Evolutionary conservation across 2,797 vertebrate genomes (phyloP), one percentile per base, ranked within the genome.

Genomic region (Sorex maritimensis): DNA sequence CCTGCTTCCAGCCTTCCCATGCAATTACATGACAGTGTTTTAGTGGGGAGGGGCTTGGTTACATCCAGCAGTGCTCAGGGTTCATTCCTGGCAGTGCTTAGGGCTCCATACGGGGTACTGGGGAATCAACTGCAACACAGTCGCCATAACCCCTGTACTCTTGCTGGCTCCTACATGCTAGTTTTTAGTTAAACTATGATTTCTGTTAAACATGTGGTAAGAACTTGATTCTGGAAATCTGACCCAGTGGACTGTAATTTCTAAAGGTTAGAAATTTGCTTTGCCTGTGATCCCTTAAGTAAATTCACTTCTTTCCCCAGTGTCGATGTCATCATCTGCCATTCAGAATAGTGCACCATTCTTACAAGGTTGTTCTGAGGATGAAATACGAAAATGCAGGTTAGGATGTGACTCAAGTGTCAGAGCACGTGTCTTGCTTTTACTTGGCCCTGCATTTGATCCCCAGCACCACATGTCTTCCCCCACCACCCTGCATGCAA

Each of bases 311-410:
- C 91, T 92, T 63, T 91, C 46, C 86, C 71, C 67, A 34, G 80
- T 84, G 69, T 95, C 41, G 1, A 38, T 88, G 90, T 93, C 80
- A 73, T 95, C 23, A 30, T 69, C 71, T 81, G 41, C 93, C 77
- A 82, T 88, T 73, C 14, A 15, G 41, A 61, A 12, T 74, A 72
- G 81, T 15, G 17, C 12, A 81, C 52, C 71, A 14, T 86, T 91
- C 38, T 78, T 84, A 46, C 84, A 67, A 78, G 34, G 72, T 71
- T 68, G 28, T 68, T 65, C 44, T 84, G 65, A 67, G 61, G 69
- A 52, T 91, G 86, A 71, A 88, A 69, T 80, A 67, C 7, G 49
- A 52, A 52, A 52, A 52, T 52, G 49, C 49, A 67, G 65, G 11
- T 19, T 67, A 26, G 28, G 24, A 26, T 67, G 26, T 67, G 65